These are phyloP conservation scores for Macaria liturata DNA, from an alignment of 2,888 invertebrate species.

Conservation along the genomic window DNA sequence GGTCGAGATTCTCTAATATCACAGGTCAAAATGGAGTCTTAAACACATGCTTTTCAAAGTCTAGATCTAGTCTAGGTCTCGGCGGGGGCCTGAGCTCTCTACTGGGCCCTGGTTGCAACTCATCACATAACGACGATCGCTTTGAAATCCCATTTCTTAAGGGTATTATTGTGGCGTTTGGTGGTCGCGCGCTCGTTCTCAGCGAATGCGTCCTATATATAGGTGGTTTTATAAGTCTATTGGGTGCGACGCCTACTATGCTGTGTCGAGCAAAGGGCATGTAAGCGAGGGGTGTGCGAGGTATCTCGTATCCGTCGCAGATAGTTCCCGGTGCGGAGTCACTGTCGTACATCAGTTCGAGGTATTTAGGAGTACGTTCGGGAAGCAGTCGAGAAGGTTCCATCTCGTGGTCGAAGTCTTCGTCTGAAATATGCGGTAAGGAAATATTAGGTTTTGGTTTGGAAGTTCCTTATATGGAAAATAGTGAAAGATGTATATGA, in stretches of 20 bases:
- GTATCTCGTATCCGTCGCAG: constrained; percentile 86
- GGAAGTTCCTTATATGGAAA: no score
- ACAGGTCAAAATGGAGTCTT: constrained; percentile 78
- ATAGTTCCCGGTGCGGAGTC: constrained; percentile 65
- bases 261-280: constrained; percentile 66
- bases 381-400: constrained; percentile 69
- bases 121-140: constrained; percentile 67
- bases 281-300: constrained; percentile 62
- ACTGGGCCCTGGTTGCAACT: constrained; percentile 37
- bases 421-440: constrained; percentile 51
- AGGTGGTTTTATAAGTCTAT: constrained; percentile 62
- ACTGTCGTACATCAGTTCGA: constrained; percentile 86
- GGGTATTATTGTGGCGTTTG: constrained; percentile 73
- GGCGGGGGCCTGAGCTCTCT: constrained; percentile 42
- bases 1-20: constrained; percentile 60
- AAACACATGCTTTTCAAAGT: constrained; percentile 61
- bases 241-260: constrained; percentile 71
- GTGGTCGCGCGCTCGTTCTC: constrained; percentile 57
- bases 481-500: no score
- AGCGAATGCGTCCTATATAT: constrained; percentile 64
- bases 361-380: constrained; percentile 83
- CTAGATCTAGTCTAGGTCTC: constrained; percentile 38
- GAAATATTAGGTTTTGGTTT: background rate
- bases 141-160: constrained; percentile 64
- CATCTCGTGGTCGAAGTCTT: constrained; percentile 70